phyloP scores from a whole-genome alignment of 2,113 vertebrate genomes.

The Platysternon megacephalum region DNA sequence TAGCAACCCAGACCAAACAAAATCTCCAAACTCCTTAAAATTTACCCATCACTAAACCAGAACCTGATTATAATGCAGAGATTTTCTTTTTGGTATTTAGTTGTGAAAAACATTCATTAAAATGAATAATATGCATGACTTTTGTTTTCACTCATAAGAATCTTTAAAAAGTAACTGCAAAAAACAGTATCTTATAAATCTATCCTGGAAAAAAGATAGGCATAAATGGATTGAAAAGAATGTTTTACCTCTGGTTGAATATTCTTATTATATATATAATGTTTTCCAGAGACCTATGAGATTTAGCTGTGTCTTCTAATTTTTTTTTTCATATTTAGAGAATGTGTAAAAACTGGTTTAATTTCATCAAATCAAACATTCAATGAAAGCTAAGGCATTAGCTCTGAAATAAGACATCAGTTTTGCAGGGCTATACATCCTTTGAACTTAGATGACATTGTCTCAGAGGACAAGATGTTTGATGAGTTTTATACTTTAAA shows the following conservation, averaged over 20 bases:
- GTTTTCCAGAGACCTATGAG: slow-evolving; percentile 21
- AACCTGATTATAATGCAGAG: neutral
- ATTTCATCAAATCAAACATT: slow-evolving; percentile 79
- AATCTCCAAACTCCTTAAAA: slow-evolving; percentile 9
- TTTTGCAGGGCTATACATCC: slow-evolving; percentile 76
- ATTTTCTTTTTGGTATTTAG: neutral
- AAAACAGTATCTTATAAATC: neutral
- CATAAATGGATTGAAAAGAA: neutral
- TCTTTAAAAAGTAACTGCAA: neutral
- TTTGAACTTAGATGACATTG: slow-evolving; percentile 84
- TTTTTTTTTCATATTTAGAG: slow-evolving; percentile 55
- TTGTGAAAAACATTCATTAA: slow-evolving; percentile 50
- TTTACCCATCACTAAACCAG: slow-evolving; percentile 49
- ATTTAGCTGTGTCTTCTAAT: slow-evolving; percentile 56
- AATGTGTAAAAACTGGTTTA: slow-evolving; percentile 73
- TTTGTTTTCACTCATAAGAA: slow-evolving; percentile 60
- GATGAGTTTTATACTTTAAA: slow-evolving; percentile 84
- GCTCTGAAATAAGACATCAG: slow-evolving; percentile 78
- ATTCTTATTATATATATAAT: neutral
- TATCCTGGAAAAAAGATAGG: neutral
- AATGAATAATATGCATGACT: slow-evolving; percentile 31
- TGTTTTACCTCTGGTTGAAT: neutral
- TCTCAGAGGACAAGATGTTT: slow-evolving; percentile 83
- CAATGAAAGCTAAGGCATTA: slow-evolving; percentile 71
- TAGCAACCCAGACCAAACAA: neutral